Base-by-base conservation (phyloP, 2,797 vertebrate species). In the Florisuga fusca region DNA sequence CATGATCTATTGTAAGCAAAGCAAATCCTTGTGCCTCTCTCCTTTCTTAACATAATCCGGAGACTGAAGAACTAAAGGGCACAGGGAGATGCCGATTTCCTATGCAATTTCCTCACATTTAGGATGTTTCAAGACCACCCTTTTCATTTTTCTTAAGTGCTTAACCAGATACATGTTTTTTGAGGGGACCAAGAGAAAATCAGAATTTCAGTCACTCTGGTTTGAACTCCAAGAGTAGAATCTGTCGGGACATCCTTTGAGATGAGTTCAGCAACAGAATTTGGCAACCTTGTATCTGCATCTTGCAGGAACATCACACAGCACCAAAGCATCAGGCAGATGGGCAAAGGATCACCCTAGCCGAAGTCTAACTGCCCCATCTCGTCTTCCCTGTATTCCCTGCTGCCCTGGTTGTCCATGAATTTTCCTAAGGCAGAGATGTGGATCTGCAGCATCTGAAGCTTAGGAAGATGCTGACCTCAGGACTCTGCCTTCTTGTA, bases 381-480 rank as follows among this genome's bases (percentile, higher is more conserved):
- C 34, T 68, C 55, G 1, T 4, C 34, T 50, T 5, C 48, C 26
- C 68, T 10, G 5, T 41, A 0, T 15, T 4, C 21, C 22, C 36
- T 53, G 4, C 62, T 73, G 50, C 21, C 27, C 29, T 6, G 7
- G 9, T 0, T 10, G 12, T 26, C 21, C 12, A 1, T 1, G 26
- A 15, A 11, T 69, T 51, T 59, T 80, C 58, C 64, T 22, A 48
- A 34, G 53, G 33, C 36, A 74, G 48, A 74, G 48, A 59, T 31
- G 45, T 34, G 36, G 48, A 41, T 41, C 25, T 20, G 16, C 0
- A 75, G 25, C 63, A 50, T 57, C 27, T 45, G 34, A 43, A 84
- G 33, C 41, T 84, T 15, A 36, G 31, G 29, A 73, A 58, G 1
- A 6, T 25, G 16, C 3, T 43, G 45, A 69, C 10, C 13, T 51